Evolutionary conservation across 2,113 vertebrate species (phyloP).

Genomic region (Pachypanchax playfairii): DNA sequence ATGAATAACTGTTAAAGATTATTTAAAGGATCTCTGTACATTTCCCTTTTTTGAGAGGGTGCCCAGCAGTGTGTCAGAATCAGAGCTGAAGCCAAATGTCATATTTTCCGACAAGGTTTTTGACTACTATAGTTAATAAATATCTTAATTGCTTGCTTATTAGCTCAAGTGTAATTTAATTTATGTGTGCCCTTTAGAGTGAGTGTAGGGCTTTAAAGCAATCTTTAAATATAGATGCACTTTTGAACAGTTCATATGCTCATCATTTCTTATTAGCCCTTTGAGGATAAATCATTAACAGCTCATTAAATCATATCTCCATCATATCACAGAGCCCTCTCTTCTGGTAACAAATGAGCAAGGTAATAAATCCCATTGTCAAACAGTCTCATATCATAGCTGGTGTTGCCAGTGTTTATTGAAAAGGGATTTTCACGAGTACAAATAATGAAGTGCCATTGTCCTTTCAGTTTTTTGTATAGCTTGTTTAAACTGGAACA

Average conservation of each 20-base stretch:
- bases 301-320: constrained; percentile 78
- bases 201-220: constrained; percentile 54
- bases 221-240: constrained; percentile 64
- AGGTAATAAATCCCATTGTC: constrained; percentile 79
- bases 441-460: constrained; percentile 35
- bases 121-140: constrained; percentile 22
- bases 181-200: constrained; percentile 58
- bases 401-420: constrained; percentile 43
- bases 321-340: constrained; percentile 56
- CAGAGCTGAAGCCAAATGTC: constrained; percentile 22
- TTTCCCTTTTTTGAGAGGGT: neutral
- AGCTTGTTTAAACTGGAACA: constrained; percentile 43
- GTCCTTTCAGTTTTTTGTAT: constrained; percentile 15
- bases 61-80: constrained; percentile 8
- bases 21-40: constrained; percentile 13
- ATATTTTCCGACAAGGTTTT: constrained; percentile 23
- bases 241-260: constrained; percentile 66
- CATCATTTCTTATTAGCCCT: constrained; percentile 69
- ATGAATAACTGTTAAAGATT: constrained; percentile 17
- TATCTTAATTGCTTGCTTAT: constrained; percentile 66
- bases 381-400: constrained; percentile 51
- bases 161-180: constrained; percentile 71
- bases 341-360: constrained; percentile 55
- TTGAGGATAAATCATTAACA: constrained; percentile 71
- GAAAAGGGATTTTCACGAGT: constrained; percentile 46